A percentile compares a stretch with the other conserved stretches of the same genome.
Conservation (phyloP, 2,888 invertebrate genomes). For the Noctua pronuba region DNA sequence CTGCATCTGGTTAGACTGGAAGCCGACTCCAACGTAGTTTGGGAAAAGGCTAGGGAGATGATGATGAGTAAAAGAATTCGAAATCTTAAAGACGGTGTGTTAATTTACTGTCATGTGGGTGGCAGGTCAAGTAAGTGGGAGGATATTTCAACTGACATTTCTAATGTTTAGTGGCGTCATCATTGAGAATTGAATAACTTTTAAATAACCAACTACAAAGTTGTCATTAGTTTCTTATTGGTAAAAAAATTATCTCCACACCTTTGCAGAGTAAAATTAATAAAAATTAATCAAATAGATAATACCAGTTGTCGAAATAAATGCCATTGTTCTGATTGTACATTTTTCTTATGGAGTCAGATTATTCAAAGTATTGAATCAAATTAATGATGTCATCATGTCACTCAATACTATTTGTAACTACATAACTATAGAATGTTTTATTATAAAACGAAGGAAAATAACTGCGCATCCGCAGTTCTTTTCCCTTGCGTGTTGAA, state of each 20-base stretch:
- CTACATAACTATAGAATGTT: not conserved
- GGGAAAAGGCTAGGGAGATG: not conserved
- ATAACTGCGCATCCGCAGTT: not conserved
- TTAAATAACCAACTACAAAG: too few relatives aligned
- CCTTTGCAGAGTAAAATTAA: not conserved
- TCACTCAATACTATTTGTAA: not conserved
- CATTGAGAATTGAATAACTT: not conserved
- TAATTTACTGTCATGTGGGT: conserved; percentile 11
- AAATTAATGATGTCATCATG: conserved; percentile 19
- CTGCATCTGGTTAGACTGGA: not conserved
- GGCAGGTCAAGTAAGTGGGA: conserved; percentile 2
- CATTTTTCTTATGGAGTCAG: not conserved
- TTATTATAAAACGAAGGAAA: conserved; percentile 14
- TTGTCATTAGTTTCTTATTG: not conserved
- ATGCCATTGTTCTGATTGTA: not conserved
- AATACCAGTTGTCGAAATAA: not conserved
- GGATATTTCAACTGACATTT: conserved; percentile 18
- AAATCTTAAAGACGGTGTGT: not conserved
- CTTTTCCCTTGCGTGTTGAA: conserved; percentile 18
- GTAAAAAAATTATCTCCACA: not conserved
- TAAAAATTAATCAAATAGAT: too few relatives aligned
- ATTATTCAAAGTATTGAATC: not conserved
- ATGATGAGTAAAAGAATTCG: not conserved
- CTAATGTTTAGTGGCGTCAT: not conserved
- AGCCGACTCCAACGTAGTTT: not conserved